phyloP scores from a whole-genome alignment of 2,797 vertebrate species.

The Bovichtus diacanthus region DNA sequence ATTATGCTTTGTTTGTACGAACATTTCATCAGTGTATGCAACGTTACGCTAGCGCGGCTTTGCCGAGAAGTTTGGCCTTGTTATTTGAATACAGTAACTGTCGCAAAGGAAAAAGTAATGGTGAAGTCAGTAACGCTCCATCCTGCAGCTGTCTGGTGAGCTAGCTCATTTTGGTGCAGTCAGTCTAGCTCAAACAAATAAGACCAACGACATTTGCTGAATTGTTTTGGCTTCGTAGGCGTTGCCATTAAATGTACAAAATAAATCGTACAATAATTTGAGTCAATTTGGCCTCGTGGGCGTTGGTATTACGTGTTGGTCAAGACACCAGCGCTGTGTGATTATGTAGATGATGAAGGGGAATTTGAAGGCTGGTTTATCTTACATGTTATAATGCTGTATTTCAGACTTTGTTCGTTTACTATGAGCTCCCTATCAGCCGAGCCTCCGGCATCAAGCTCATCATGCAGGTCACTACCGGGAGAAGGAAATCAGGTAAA shows the following conservation, averaged over 20 bases:
- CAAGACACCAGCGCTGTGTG: neutral
- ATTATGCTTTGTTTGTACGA: accelerated
- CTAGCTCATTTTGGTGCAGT: neutral
- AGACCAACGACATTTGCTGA: neutral
- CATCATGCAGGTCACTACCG: slow-evolving; percentile 85
- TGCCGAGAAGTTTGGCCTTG: neutral
- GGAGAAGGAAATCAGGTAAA: slow-evolving; percentile 90
- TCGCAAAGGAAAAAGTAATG: slow-evolving; percentile 16
- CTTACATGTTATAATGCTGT: neutral
- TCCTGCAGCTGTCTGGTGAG: neutral
- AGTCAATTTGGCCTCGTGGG: neutral
- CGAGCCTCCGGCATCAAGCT: slow-evolving; percentile 84
- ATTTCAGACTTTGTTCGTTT: slow-evolving; percentile 79
- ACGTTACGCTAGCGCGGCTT: neutral
- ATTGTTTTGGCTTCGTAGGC: neutral
- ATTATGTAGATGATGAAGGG: neutral
- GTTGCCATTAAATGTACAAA: neutral
- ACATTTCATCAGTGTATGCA: accelerated
- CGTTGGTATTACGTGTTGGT: neutral
- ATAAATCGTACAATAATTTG: neutral
- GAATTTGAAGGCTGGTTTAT: neutral
- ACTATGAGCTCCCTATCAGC: slow-evolving; percentile 90
- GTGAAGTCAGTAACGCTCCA: neutral
- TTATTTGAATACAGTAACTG: neutral
- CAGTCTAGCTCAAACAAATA: neutral